Percentiles rank a stretch among this genome's conserved stretches.
phyloP scores from a whole-genome alignment of 2,113 vertebrate species.

The Opisthocomus hoazin region DNA sequence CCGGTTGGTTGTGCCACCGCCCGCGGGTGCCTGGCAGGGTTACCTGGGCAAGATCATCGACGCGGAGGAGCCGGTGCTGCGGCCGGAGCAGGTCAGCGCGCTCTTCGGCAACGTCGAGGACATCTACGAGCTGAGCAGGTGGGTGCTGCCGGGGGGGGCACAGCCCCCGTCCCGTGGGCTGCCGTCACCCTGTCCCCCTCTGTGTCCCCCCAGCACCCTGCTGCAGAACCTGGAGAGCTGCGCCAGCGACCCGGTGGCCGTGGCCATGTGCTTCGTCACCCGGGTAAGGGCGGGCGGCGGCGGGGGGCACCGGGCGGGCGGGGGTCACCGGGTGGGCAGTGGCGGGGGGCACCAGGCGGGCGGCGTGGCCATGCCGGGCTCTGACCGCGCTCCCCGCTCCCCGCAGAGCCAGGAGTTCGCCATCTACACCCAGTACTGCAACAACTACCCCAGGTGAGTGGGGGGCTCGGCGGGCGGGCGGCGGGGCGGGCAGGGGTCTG shows the following conservation, averaged over 20 bases:
- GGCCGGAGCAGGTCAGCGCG: constrained; percentile 88
- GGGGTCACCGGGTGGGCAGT: too few species aligned
- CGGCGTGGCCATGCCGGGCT: accelerated
- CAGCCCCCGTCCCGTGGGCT: accelerated
- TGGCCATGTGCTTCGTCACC: constrained; percentile 92
- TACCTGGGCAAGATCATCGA: constrained; percentile 96
- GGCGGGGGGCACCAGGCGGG: too few species aligned
- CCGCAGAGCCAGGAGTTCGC: constrained; percentile 91
- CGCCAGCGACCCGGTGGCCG: constrained; percentile 86
- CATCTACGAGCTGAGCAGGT: constrained; percentile 98
- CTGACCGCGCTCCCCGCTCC: neutral
- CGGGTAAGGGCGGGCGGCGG: constrained; percentile 74
- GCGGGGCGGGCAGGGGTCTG: neutral
- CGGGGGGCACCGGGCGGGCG: accelerated
- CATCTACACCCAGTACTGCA: constrained; percentile 98
- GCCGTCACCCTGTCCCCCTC: neutral
- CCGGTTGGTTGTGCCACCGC: neutral
- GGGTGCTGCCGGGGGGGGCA: neutral
- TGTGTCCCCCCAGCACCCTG: constrained; percentile 76
- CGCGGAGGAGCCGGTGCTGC: constrained; percentile 78
- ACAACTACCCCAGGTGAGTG: constrained; percentile 98
- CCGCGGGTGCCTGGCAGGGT: constrained; percentile 68
- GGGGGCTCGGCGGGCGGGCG: accelerated
- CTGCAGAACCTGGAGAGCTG: constrained; percentile 91
- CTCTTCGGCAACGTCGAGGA: constrained; percentile 97